phyloP scores from a whole-genome alignment of 64 coral and sea anemone genomes.

The Stylophora pistillata region DNA sequence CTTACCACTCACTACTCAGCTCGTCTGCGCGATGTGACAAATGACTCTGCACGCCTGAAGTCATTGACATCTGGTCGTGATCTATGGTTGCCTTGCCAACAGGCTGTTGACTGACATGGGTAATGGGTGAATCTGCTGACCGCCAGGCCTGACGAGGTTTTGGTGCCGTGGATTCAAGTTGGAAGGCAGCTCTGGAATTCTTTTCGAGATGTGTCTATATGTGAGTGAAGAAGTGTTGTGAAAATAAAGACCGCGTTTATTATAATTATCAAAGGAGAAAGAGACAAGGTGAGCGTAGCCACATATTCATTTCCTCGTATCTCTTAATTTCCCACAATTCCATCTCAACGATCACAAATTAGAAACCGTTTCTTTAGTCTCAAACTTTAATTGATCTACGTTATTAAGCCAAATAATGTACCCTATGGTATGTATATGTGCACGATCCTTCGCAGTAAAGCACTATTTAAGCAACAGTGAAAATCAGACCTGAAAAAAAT shows the following conservation, averaged over 20 bases:
- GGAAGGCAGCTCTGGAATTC: neutral
- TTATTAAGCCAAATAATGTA: too few relatives aligned
- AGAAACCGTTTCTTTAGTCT: too few relatives aligned
- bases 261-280: neutral
- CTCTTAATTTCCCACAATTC: too few relatives aligned
- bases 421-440: too few relatives aligned
- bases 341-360: too few relatives aligned
- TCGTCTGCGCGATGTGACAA: constrained; percentile 85
- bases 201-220: neutral
- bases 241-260: neutral
- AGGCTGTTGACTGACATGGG: neutral
- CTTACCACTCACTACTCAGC: constrained; percentile 88
- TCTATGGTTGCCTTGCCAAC: constrained; percentile 22
- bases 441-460: too few relatives aligned
- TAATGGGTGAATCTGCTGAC: constrained; percentile 73
- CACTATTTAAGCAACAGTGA: too few relatives aligned
- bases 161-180: neutral
- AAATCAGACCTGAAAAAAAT: too few relatives aligned
- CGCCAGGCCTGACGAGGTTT: constrained; percentile 85
- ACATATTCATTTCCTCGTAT: too few relatives aligned
- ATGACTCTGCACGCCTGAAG: constrained; percentile 77
- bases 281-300: too few relatives aligned
- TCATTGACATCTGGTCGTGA: constrained; percentile 77
- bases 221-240: neutral
- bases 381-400: too few relatives aligned